Percentiles rank a stretch among this genome's conserved stretches.
Conservation (phyloP, 2,888 invertebrate species). For the Brenthis ino region DNA sequence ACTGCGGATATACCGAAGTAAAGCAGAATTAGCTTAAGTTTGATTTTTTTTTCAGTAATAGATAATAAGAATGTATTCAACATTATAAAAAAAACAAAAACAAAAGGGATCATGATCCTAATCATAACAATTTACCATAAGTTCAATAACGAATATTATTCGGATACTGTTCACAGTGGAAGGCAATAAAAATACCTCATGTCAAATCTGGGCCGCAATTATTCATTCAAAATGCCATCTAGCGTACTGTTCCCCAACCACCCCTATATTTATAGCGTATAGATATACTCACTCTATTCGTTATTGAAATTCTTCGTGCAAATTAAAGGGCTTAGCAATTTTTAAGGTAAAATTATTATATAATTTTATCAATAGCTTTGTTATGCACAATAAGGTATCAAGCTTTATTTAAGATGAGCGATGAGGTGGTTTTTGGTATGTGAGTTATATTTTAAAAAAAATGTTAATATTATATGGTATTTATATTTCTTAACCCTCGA, state of each 20-base stretch:
- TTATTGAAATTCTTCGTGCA: slow-evolving; percentile 44
- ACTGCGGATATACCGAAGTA: not conserved
- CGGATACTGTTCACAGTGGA: slow-evolving; percentile 61
- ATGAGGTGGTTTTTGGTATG: too few species aligned
- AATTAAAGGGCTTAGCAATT: slow-evolving; percentile 42
- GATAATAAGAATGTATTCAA: not conserved
- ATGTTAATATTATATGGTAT: too few species aligned
- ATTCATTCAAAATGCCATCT: slow-evolving; percentile 74
- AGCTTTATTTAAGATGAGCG: not conserved
- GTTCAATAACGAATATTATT: slow-evolving; percentile 55
- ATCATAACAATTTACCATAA: slow-evolving; percentile 32
- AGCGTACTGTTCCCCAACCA: slow-evolving; percentile 46
- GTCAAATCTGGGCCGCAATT: slow-evolving; percentile 74
- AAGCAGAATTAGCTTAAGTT: too few species aligned
- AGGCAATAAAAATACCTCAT: slow-evolving; percentile 75
- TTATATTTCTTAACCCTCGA: too few species aligned
- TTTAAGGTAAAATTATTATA: slow-evolving; percentile 28
- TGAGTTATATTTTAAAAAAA: too few species aligned
- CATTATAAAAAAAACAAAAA: not conserved
- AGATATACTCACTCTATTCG: slow-evolving; percentile 33
- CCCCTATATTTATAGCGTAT: slow-evolving; percentile 32
- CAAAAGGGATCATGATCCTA: not conserved
- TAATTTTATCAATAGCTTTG: slow-evolving; percentile 10
- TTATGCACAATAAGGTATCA: not conserved
- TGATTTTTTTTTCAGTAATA: not conserved